Base-by-base conservation (phyloP, 2,888 invertebrate genomes). In the Luperina testacea region DNA sequence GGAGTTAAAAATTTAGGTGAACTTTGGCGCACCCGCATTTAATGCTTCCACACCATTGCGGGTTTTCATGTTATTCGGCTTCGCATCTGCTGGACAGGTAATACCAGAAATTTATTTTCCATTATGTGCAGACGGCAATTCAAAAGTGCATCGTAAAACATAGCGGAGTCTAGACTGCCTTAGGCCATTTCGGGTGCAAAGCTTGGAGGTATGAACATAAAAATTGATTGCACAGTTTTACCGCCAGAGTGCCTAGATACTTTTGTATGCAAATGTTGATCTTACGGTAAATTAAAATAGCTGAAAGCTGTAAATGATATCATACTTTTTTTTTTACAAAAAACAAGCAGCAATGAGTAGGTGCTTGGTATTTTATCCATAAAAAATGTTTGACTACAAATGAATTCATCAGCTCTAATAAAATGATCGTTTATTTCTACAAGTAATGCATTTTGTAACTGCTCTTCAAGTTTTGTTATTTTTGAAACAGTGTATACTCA, bases 121-220 rank as follows among this genome's bases (percentile, higher is more conserved):
- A 69, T 77, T 81, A 71, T 15, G 13, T 1, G 8, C 59, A 72
- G 64, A 64, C 45, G n/a, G 75, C 65, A 57, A 83, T 78, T 85
- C 75, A 74, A 67, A 78, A 81, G 74, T 63, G 69, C 27, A 53
- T 80, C 80, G 70, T 88, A 86, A 86, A 87, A 78, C 69, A 80
- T 77, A 71, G 76, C 76, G 63, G 65, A 61, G 80, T 75, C 72
- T 88, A 72, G 77, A 59, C 78, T 27, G 78, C 79, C 75, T 79
- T n/a, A 70, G 72, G 86, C 65, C 32, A 74, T 68, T 84, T 80
- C 84, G 63, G 77, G 71, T 69, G 86, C 77, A 74, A 59, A 68
- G 75, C 75, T 77, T 63, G 64, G 64, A 45, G 57, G 45, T 78
- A 65, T n/a, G 27, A 42, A 79, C 70, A 77, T 79, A 78, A 86